phyloP scores from a whole-genome alignment of 2,113 vertebrate genomes.

The Mola mola region DNA sequence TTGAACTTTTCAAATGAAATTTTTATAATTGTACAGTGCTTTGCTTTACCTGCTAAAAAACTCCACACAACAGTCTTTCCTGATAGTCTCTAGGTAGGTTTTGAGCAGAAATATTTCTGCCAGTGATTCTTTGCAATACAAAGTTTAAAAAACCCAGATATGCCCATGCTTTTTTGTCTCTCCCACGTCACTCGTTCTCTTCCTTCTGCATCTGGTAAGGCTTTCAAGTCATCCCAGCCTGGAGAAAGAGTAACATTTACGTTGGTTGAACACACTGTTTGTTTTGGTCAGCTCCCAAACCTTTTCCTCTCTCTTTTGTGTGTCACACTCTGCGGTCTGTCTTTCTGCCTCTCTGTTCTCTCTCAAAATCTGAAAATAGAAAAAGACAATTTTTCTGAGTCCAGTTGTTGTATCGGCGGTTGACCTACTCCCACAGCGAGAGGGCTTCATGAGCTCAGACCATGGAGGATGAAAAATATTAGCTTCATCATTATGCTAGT shows the following conservation, averaged over 20 bases:
- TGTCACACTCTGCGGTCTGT: conserved; percentile 15
- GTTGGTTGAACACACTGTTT: conserved; percentile 62
- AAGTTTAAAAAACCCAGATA: not conserved
- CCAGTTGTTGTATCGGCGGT: conserved; percentile 15
- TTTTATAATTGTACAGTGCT: no score
- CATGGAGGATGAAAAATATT: conserved; percentile 30
- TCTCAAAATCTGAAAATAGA: conserved; percentile 23
- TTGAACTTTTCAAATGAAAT: no score
- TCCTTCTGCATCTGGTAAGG: conserved; percentile 59
- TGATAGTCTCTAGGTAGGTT: conserved; percentile 1
- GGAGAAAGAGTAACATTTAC: conserved; percentile 50
- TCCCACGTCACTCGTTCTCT: not conserved
- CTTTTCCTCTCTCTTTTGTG: conserved; percentile 38
- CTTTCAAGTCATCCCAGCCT: conserved; percentile 49
- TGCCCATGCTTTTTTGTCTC: not conserved
- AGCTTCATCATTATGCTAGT: conserved; percentile 60
- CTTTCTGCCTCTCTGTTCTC: conserved; percentile 19
- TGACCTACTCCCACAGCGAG: conserved; percentile 41
- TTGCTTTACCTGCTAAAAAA: no score
- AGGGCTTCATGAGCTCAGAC: conserved; percentile 46
- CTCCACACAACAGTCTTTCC: no score
- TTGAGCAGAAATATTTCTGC: no score
- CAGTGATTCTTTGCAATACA: no score
- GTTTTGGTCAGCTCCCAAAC: conserved; percentile 72
- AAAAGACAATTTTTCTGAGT: conserved; percentile 43